Base-by-base conservation (phyloP, 2,888 invertebrate genomes). In the Isotomurus palustris region DNA sequence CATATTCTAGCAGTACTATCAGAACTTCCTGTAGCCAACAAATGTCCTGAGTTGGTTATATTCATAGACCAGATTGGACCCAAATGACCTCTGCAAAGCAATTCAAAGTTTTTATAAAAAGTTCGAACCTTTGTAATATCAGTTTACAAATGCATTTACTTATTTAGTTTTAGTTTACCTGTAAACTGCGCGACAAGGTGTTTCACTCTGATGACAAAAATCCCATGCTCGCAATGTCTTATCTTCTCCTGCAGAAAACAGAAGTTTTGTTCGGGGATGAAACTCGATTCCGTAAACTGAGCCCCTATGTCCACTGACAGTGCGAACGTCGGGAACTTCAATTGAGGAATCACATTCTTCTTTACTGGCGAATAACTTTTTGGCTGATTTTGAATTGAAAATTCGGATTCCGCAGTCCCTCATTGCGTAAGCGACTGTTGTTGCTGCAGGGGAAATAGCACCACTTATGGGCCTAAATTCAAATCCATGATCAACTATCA, bases 31-130 rank as follows among this genome's bases (percentile, higher is more conserved):
- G 88, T 88, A 3, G 84, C 88, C 71, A 90, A 82, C 73, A 84
- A 85, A 14, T 83, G 77, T 36, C 83, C 83, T 67, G 82, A 81
- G 67, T 74, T 82, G 78, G 80, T 87, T 72, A 83, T 80, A 73
- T 87, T 87, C 74, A 93, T 80, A 74, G 88, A 88, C 88, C 93
- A 94, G 66, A 95, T 85, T 1, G 93, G 89, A 73, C 88, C 88
- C 73, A 84, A 85, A 76, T 95, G 94, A 28, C 93, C 94, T 71
- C 85, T 81, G 12, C n/a, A 53, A 53, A 43, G 36, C 21, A 8
- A 55, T 27, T 10, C 3, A 48, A 27, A 4, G 5, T 22, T 22
- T 8, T 44, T 22, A 22, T 44, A 22, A 44, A 44, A 14, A 40
- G 40, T 12, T 21, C 8, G 6, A 44, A 44, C 19, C 8, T 21